phyloP scores from a whole-genome alignment of 2,113 vertebrate species.

The Eudyptes chrysolophus region DNA sequence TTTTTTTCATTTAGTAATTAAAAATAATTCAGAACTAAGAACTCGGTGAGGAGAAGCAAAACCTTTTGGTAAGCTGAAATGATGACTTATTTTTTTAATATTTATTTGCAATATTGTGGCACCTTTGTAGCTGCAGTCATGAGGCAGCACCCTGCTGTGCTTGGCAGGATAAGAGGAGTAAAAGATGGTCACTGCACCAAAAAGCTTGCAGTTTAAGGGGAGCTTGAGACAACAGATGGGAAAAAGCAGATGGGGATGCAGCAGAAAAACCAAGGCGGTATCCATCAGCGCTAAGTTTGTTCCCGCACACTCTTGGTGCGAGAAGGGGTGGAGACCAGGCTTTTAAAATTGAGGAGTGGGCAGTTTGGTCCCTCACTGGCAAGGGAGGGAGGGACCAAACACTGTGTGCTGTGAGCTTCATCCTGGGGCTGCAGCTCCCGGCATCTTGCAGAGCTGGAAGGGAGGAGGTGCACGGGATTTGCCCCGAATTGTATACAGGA shows the following conservation, averaged over 20 bases:
- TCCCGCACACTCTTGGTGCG: neutral
- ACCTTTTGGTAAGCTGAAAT: neutral
- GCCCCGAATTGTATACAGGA: neutral
- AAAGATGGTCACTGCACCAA: neutral
- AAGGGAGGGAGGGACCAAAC: too few relatives aligned
- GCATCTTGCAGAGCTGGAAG: neutral
- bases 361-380: neutral
- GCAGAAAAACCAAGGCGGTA: neutral
- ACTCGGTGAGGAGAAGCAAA: neutral
- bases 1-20: neutral
- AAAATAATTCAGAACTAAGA: neutral
- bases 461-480: neutral
- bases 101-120: conserved; percentile 1
- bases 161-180: conserved; percentile 19
- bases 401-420: fast-evolving
- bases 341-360: neutral
- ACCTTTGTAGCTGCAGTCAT: neutral
- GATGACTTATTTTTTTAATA: neutral
- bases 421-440: neutral
- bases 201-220: neutral
- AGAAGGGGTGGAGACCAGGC: neutral
- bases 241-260: conserved; percentile 58
- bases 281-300: neutral
- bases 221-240: conserved; percentile 64
- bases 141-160: neutral